Evolutionary conservation across 2,888 invertebrate genomes (phyloP).

Genomic region (Eupeodes latifasciatus): DNA sequence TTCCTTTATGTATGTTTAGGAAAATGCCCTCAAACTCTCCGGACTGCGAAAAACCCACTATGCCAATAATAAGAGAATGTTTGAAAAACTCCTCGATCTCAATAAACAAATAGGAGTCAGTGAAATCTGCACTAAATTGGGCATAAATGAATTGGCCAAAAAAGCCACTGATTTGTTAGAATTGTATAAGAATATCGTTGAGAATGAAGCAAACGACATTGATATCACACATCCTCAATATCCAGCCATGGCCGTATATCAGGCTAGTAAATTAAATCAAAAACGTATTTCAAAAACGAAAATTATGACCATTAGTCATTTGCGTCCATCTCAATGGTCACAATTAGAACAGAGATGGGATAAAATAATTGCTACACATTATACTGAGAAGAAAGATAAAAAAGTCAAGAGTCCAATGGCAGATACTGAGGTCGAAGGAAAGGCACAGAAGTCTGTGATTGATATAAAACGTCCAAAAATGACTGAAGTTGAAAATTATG

Average conservation of each 20-base stretch:
- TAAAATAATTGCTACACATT: constrained; percentile 82
- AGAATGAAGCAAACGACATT: constrained; percentile 84
- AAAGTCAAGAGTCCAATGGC: constrained; percentile 60
- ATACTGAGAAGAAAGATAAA: constrained; percentile 75
- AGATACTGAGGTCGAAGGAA: constrained; percentile 19
- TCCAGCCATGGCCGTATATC: constrained; percentile 87
- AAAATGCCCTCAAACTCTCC: constrained; percentile 86
- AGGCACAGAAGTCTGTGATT: not conserved
- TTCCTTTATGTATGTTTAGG: constrained; percentile 83
- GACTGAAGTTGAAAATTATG: constrained; percentile 85
- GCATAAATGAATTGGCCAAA: constrained; percentile 84
- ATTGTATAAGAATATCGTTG: constrained; percentile 84
- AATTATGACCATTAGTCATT: constrained; percentile 86
- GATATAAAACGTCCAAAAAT: constrained; percentile 43
- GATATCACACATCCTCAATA: constrained; percentile 88
- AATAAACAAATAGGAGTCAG: constrained; percentile 85
- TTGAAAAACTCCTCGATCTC: constrained; percentile 87
- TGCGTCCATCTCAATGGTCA: constrained; percentile 87
- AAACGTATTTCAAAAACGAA: constrained; percentile 86
- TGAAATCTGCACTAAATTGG: constrained; percentile 86
- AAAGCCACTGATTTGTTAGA: constrained; percentile 86
- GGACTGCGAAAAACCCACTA: constrained; percentile 86
- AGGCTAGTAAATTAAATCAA: constrained; percentile 87
- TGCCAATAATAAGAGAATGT: constrained; percentile 85
- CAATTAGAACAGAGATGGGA: constrained; percentile 87